These are phyloP conservation scores for Epinotia bilunana DNA, from an alignment of 2,888 invertebrate species.

Conservation along the genomic window DNA sequence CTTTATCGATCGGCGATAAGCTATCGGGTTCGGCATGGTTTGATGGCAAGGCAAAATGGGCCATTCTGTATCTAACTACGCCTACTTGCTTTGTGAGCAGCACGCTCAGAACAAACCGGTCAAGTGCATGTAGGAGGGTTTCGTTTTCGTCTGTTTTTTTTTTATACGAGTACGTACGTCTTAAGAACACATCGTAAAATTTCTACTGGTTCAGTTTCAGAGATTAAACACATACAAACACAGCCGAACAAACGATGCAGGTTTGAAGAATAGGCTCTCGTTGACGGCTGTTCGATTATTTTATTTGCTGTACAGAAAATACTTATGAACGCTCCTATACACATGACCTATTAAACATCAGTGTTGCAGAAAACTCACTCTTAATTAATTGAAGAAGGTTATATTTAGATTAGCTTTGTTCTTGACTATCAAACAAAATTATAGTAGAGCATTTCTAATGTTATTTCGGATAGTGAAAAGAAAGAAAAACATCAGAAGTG, in stretches of 20 bases:
- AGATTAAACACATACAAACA: too few relatives aligned
- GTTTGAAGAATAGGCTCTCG: neutral
- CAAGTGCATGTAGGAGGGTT: constrained; percentile 12
- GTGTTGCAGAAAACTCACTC: constrained; percentile 52
- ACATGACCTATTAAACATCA: neutral
- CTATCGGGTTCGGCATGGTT: constrained; percentile 65
- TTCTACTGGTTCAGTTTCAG: neutral
- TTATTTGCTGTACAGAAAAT: too few relatives aligned
- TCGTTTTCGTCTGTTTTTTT: neutral
- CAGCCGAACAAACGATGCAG: neutral
- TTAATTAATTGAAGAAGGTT: constrained; percentile 50
- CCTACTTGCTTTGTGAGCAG: constrained; percentile 54
- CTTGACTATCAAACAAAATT: constrained; percentile 36
- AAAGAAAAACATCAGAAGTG: constrained; percentile 37
- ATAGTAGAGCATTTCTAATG: constrained; percentile 24
- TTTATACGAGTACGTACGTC: neutral
- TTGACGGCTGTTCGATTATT: neutral
- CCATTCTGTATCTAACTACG: constrained; percentile 67
- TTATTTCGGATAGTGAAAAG: constrained; percentile 22
- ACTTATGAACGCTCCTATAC: too few relatives aligned
- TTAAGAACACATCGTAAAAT: too few relatives aligned
- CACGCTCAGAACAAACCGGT: constrained; percentile 2
- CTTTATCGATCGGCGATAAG: constrained; percentile 77
- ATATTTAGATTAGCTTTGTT: constrained; percentile 51
- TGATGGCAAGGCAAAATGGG: constrained; percentile 63